phyloP scores from a whole-genome alignment of 1,140 invertebrate genomes.

The Centruroides sculpturatus region DNA sequence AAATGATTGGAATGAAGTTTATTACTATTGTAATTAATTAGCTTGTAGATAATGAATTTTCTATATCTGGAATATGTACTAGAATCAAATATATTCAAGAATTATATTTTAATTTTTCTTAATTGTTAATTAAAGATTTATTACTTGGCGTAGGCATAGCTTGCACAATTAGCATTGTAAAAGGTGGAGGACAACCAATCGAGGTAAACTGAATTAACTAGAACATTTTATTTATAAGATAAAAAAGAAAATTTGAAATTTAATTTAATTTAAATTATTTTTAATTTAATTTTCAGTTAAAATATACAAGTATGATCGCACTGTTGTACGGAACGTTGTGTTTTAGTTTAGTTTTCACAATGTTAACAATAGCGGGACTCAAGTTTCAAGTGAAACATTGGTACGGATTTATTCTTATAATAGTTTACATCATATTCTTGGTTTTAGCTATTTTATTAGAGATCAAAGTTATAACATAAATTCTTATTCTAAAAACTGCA shows the following conservation, averaged over 20 bases:
- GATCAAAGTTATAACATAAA: not conserved
- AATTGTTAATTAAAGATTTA: constrained; percentile 27
- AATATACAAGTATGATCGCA: constrained; percentile 26
- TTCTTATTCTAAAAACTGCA: too few relatives aligned
- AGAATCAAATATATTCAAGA: too few relatives aligned
- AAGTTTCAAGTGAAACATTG: constrained; percentile 24
- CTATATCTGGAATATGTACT: too few relatives aligned
- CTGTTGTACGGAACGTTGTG: constrained; percentile 30
- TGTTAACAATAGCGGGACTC: constrained; percentile 24
- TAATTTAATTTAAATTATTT: not conserved
- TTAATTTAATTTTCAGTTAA: constrained; percentile 25
- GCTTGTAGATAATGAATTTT: too few relatives aligned
- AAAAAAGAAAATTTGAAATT: too few relatives aligned
- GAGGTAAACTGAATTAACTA: not conserved
- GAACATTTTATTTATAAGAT: too few relatives aligned
- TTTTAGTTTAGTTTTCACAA: constrained; percentile 29
- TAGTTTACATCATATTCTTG: constrained; percentile 14
- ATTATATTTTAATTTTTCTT: not conserved
- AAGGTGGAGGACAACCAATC: constrained; percentile 9
- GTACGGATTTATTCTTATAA: constrained; percentile 16
- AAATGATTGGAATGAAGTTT: too few relatives aligned
- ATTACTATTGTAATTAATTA: too few relatives aligned
- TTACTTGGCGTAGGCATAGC: constrained; percentile 40
- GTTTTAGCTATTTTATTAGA: constrained; percentile 15
- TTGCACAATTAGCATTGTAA: constrained; percentile 34